A percentile compares a stretch with the other conserved stretches of the same genome.
Conservation (phyloP, 2,888 invertebrate species). For the Lasioglossum pauxillum region DNA sequence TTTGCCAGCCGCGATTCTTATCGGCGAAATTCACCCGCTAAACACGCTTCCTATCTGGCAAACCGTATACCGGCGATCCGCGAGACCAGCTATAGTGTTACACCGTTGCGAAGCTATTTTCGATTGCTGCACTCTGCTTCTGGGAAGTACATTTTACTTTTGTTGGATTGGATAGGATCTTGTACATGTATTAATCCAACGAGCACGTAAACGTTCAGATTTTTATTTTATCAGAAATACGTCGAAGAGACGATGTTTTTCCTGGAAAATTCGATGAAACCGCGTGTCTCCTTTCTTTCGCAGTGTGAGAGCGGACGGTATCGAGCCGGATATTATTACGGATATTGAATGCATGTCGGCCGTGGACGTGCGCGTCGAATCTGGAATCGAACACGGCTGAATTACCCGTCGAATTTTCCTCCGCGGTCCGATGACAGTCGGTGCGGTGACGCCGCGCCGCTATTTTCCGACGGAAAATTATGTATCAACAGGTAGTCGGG, state of each 20-base stretch:
- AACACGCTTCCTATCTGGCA: background rate
- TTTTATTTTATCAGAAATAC: background rate
- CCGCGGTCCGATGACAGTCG: slow-evolving; percentile 9
- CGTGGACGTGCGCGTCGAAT: slow-evolving; percentile 43
- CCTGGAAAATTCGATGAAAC: background rate
- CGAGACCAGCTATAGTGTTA: background rate
- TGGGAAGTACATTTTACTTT: background rate
- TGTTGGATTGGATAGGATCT: too few species aligned
- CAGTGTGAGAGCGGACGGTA: background rate
- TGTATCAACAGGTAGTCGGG: slow-evolving; percentile 50
- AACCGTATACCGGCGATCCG: background rate
- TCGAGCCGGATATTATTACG: slow-evolving; percentile 60
- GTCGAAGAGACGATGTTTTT: background rate
- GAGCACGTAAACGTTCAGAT: background rate
- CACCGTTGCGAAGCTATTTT: background rate
- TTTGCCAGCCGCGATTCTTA: background rate
- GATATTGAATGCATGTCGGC: slow-evolving; percentile 56
- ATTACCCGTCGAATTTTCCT: slow-evolving; percentile 28
- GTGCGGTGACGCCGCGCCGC: background rate
- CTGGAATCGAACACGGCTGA: slow-evolving; percentile 44
- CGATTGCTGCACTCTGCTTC: background rate
- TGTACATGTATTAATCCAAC: background rate
- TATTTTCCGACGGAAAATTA: slow-evolving; percentile 39
- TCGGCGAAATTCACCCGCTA: background rate
- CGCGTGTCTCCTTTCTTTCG: background rate